Evolutionary conservation across 1,140 invertebrate species (phyloP).

Genomic region (Pristionchus pacificus): DNA sequence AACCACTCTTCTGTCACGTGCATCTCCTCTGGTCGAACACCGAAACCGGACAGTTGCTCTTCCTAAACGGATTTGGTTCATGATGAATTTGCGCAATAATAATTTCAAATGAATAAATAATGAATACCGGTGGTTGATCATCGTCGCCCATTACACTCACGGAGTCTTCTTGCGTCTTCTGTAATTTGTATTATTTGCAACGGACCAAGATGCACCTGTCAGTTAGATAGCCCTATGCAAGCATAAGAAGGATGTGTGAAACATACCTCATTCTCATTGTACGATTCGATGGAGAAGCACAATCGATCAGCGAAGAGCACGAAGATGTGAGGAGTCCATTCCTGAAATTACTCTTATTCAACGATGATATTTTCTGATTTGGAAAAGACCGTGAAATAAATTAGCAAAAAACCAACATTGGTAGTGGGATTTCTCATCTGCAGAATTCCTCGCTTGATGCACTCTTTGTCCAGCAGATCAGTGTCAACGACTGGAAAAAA

Average conservation of each 20-base stretch:
- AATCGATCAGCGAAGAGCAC: slow-evolving; percentile 50
- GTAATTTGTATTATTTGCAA: slow-evolving; percentile 29
- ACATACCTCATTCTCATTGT: slow-evolving; percentile 8
- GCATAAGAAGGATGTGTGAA: too few relatives aligned
- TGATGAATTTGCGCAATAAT: slow-evolving; percentile 16
- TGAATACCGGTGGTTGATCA: slow-evolving; percentile 21
- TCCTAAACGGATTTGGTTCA: too few relatives aligned
- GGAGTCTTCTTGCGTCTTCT: slow-evolving; percentile 33
- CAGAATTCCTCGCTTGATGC: slow-evolving; percentile 38
- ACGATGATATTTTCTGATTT: slow-evolving; percentile 5
- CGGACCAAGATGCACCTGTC: slow-evolving; percentile 20
- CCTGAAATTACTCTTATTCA: slow-evolving; percentile 18
- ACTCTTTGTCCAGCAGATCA: slow-evolving; percentile 44
- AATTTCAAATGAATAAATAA: neutral
- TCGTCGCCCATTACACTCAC: slow-evolving; percentile 44
- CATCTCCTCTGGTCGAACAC: slow-evolving; percentile 52
- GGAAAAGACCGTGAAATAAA: slow-evolving; percentile 8
- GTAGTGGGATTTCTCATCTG: slow-evolving; percentile 17
- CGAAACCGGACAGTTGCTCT: slow-evolving; percentile 36
- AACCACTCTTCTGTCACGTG: slow-evolving; percentile 57
- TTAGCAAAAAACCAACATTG: slow-evolving; percentile 13
- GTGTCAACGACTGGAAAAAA: slow-evolving; percentile 38
- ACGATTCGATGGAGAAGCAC: slow-evolving; percentile 40
- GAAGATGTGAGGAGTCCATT: slow-evolving; percentile 50
- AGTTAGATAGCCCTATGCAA: too few relatives aligned